phyloP scores from a whole-genome alignment of 2,888 invertebrate genomes.

The Quadriops clusia region DNA sequence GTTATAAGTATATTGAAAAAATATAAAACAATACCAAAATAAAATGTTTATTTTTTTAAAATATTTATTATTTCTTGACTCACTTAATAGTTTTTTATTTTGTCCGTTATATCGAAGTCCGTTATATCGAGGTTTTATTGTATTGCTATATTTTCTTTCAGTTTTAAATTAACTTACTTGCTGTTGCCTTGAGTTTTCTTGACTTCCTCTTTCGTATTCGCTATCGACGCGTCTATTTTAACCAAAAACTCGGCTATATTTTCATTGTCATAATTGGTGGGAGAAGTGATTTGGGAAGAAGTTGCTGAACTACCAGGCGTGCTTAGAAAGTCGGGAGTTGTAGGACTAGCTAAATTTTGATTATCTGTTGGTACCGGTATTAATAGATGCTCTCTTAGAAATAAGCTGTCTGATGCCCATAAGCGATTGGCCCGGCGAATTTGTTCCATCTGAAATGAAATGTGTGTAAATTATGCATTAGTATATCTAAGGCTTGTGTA shows the following conservation, averaged over 20 bases:
- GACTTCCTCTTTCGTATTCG: slow-evolving; percentile 72
- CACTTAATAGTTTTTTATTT: no score
- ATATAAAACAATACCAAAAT: no score
- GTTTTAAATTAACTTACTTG: slow-evolving; percentile 71
- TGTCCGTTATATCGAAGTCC: no score
- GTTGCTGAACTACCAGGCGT: slow-evolving; percentile 9
- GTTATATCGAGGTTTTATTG: no score
- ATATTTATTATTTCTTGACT: no score
- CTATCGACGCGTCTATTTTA: slow-evolving; percentile 75
- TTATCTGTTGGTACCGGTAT: slow-evolving; percentile 55
- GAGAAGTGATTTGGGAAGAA: slow-evolving; percentile 17
- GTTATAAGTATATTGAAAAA: no score
- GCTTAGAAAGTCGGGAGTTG: slow-evolving; percentile 3
- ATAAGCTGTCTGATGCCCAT: slow-evolving; percentile 88
- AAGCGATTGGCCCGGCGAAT: slow-evolving; percentile 82
- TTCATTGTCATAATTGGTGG: slow-evolving; percentile 55
- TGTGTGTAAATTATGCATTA: no score
- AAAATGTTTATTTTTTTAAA: no score
- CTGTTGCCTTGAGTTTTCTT: slow-evolving; percentile 67
- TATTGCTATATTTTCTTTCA: no score
- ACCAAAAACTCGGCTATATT: slow-evolving; percentile 69
- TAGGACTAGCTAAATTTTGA: slow-evolving; percentile 16
- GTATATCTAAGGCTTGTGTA: no score
- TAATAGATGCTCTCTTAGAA: slow-evolving; percentile 75
- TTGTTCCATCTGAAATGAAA: slow-evolving; percentile 74